Evolutionary conservation across 2,888 invertebrate species (phyloP).

Genomic region (Ischnura elegans): DNA sequence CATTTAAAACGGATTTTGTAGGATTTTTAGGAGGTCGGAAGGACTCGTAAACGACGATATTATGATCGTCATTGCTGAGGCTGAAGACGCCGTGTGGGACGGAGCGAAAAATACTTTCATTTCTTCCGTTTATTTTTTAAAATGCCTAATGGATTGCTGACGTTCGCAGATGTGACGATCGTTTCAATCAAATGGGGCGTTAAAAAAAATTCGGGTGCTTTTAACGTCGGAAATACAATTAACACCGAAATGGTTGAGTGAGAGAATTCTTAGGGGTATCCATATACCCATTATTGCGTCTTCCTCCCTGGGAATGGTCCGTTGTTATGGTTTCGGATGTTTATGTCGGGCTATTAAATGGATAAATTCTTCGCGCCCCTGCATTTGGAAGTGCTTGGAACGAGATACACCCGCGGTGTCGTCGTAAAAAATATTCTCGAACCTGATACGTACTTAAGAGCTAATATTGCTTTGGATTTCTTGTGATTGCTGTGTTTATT

Average conservation of each 20-base stretch:
- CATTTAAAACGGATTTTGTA: neutral
- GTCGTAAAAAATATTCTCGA: neutral
- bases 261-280: neutral
- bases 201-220: neutral
- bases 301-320: neutral
- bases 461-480: no score
- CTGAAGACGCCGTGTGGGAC: neutral
- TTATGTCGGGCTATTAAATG: neutral
- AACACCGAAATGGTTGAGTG: neutral
- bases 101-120: neutral
- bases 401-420: no score
- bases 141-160: neutral
- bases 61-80: neutral
- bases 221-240: slow-evolving; percentile 6
- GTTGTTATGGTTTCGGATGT: neutral
- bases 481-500: neutral
- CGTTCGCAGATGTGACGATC: neutral
- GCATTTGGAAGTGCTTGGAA: neutral
- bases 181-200: neutral
- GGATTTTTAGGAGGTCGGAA: neutral
- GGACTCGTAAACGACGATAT: neutral
- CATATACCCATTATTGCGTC: neutral
- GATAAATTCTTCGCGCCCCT: neutral
- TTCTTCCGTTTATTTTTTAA: neutral
- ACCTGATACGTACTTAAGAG: neutral